phyloP scores from a whole-genome alignment of 1,140 invertebrate genomes.

The Manduca sexta region DNA sequence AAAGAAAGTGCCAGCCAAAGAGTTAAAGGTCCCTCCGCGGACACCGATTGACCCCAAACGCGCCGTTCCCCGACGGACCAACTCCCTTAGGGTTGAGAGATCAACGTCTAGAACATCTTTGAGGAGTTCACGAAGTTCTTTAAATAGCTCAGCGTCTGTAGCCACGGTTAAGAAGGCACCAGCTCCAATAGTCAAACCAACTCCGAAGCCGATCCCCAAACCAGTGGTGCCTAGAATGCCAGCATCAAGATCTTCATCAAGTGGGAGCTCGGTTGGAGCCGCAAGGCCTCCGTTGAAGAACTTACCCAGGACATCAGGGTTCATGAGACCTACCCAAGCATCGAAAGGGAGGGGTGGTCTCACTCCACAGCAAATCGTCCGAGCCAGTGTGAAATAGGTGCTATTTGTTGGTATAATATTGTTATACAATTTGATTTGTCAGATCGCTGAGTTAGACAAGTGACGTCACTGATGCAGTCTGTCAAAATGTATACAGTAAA shows the following conservation, averaged over 20 bases:
- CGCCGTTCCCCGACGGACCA: conserved; percentile 43
- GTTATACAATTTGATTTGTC: no score
- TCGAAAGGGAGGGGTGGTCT: conserved; percentile 53
- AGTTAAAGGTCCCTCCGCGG: conserved; percentile 50
- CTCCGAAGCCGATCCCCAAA: conserved; percentile 53
- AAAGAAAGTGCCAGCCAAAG: conserved; percentile 65
- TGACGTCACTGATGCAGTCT: background rate
- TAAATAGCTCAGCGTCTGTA: conserved; percentile 86
- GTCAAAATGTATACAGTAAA: background rate
- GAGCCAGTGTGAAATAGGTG: conserved; percentile 41
- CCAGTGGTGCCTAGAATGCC: conserved; percentile 72
- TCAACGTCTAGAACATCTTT: conserved; percentile 78
- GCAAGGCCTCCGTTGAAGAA: conserved; percentile 50
- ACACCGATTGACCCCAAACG: conserved; percentile 54
- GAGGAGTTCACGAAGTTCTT: conserved; percentile 85
- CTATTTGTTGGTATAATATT: no score
- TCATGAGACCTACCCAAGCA: conserved; percentile 75
- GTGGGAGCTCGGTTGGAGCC: conserved; percentile 79
- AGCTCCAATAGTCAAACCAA: conserved; percentile 42
- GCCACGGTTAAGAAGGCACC: conserved; percentile 83
- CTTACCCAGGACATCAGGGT: conserved; percentile 63
- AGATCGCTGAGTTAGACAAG: background rate
- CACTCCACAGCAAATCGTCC: conserved; percentile 32
- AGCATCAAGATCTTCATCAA: conserved; percentile 81
- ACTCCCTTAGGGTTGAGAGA: conserved; percentile 56